Evolutionary conservation across 2,113 vertebrate genomes (phyloP).

Genomic region (Bucco capensis): DNA sequence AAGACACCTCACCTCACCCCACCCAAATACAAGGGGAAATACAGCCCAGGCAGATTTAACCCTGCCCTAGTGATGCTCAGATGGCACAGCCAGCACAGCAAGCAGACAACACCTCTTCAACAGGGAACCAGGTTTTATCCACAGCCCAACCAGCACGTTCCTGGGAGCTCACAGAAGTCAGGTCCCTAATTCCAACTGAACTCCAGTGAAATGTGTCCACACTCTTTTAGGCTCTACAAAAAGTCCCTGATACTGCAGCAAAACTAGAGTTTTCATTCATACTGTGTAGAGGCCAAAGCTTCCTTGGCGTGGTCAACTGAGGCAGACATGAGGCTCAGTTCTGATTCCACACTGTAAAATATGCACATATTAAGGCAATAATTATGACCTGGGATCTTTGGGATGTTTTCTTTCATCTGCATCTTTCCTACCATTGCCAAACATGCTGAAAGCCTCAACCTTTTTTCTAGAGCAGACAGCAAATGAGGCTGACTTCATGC

Average conservation of each 20-base stretch:
- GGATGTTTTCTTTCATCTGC: neutral
- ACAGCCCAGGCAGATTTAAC: neutral
- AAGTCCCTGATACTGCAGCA: neutral
- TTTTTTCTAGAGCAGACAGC: neutral
- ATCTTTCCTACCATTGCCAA: neutral
- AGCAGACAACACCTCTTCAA: neutral
- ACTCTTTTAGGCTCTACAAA: neutral
- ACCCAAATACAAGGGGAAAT: neutral
- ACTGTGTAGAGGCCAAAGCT: neutral
- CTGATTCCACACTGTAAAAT: neutral
- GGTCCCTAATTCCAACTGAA: neutral
- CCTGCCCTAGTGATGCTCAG: neutral
- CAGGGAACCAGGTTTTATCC: neutral
- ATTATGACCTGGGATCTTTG: neutral
- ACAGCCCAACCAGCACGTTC: neutral
- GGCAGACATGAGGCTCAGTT: neutral
- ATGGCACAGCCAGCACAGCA: neutral
- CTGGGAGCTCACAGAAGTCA: neutral
- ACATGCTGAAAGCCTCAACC: rapidly evolving
- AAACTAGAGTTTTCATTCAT: neutral
- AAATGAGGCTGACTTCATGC: neutral
- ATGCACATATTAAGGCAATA: neutral
- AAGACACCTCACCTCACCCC: neutral
- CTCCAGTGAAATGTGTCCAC: neutral
- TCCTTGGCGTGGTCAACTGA: neutral